Evolutionary conservation across 2,797 vertebrate genomes (phyloP).

Genomic region (Hyperoplus lanceolatus): DNA sequence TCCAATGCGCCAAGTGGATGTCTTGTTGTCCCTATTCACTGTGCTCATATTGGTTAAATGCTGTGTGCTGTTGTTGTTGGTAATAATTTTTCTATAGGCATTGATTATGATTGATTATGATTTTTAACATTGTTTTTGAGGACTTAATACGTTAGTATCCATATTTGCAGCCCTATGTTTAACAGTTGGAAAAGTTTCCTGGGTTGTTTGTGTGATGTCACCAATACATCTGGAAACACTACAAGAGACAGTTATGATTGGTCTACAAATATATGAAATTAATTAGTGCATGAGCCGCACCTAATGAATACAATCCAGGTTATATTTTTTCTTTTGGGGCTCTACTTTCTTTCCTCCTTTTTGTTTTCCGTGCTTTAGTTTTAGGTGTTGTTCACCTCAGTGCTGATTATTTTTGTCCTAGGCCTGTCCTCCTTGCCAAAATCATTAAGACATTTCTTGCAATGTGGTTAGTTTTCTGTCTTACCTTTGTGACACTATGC

Average conservation of each 20-base stretch:
- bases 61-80: not conserved
- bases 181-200: conserved; percentile 1
- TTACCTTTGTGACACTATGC: conserved; percentile 17
- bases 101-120: not conserved
- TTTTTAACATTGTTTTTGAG: not conserved
- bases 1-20: conserved; percentile 37
- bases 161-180: not conserved
- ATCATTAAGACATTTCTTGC: conserved; percentile 3
- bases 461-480: not conserved
- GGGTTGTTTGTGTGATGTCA: conserved; percentile 9
- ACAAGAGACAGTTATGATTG: not conserved
- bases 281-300: too few species aligned
- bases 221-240: conserved; percentile 20
- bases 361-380: conserved; percentile 30
- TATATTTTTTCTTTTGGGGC: not conserved
- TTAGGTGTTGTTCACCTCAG: not conserved
- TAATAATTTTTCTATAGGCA: not conserved
- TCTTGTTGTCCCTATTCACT: conserved; percentile 20
- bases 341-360: conserved; percentile 26
- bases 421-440: not conserved
- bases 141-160: not conserved
- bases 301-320: not conserved
- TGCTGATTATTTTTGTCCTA: not conserved
- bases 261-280: not conserved
- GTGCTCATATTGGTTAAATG: not conserved